phyloP scores from a whole-genome alignment of 2,113 vertebrate species.

The Centrocercus urophasianus region DNA sequence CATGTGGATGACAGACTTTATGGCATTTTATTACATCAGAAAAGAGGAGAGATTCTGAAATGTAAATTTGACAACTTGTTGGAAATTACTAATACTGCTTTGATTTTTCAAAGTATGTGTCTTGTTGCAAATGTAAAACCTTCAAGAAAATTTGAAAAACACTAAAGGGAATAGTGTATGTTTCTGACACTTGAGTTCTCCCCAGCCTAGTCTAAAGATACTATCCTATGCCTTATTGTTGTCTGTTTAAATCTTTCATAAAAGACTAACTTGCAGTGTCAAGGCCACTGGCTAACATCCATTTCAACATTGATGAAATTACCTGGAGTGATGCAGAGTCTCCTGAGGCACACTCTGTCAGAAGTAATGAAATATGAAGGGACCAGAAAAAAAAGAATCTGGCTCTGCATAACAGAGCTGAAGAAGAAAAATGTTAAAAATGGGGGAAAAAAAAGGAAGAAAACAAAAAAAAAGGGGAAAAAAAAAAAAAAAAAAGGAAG shows the following conservation, averaged over 20 bases:
- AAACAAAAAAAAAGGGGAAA: neutral
- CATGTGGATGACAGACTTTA: neutral
- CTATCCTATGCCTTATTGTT: constrained; percentile 15
- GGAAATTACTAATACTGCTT: constrained; percentile 11
- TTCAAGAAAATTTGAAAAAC: constrained; percentile 29
- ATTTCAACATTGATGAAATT: constrained; percentile 73
- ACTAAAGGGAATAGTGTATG: neutral
- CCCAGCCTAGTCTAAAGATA: neutral
- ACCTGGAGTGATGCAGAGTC: constrained; percentile 32
- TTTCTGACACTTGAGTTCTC: constrained; percentile 11
- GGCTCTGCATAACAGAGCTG: constrained; percentile 12
- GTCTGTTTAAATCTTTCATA: constrained; percentile 68
- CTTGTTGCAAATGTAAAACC: constrained; percentile 32
- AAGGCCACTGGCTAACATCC: constrained; percentile 70
- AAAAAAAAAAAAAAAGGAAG: neutral
- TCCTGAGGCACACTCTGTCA: constrained; percentile 45
- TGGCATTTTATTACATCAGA: constrained; percentile 5
- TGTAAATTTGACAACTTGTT: constrained; percentile 12
- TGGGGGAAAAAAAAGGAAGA: neutral
- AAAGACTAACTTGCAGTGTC: constrained; percentile 65
- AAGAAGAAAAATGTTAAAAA: neutral
- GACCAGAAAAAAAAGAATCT: neutral
- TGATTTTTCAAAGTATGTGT: constrained; percentile 39
- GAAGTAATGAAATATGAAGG: constrained; percentile 61
- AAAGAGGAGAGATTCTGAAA: constrained; percentile 35